Percentiles rank a stretch among this genome's conserved stretches.
Conservation (phyloP, 2,888 invertebrate genomes). For the Drosophila neutralis region DNA sequence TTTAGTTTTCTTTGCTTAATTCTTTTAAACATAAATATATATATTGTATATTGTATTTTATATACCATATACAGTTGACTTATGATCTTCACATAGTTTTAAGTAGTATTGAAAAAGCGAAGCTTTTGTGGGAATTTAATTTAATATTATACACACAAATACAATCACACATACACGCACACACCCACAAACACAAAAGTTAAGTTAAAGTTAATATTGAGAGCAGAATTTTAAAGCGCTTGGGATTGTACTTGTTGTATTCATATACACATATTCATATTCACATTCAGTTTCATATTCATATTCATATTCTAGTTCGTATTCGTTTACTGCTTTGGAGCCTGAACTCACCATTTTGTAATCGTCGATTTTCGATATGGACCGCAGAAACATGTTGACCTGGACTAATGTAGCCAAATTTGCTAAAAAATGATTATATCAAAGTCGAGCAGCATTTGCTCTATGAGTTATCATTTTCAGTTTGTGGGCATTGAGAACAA, state of each 20-base stretch:
- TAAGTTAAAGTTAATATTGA: slow-evolving; percentile 17
- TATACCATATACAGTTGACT: slow-evolving; percentile 33
- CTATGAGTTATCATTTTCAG: slow-evolving; percentile 26
- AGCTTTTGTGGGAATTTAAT: slow-evolving; percentile 40
- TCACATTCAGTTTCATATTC: slow-evolving; percentile 23
- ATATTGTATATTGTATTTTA: slow-evolving; percentile 25
- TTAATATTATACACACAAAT: slow-evolving; percentile 27
- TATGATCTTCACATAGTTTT: slow-evolving; percentile 28
- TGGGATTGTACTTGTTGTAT: slow-evolving; percentile 40
- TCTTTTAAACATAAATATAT: slow-evolving; percentile 41
- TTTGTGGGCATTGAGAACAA: slow-evolving; percentile 7
- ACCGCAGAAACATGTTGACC: slow-evolving; percentile 98
- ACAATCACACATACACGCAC: slow-evolving; percentile 7
- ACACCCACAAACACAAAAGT: slow-evolving; percentile 22
- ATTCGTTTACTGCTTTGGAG: slow-evolving; percentile 24
- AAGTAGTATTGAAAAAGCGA: slow-evolving; percentile 33
- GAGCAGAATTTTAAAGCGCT: slow-evolving; percentile 51
- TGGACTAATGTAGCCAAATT: slow-evolving; percentile 94
- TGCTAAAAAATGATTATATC: slow-evolving; percentile 86
- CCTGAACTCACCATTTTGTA: slow-evolving; percentile 97
- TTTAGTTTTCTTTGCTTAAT: slow-evolving; percentile 19
- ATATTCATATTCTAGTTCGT: slow-evolving; percentile 28
- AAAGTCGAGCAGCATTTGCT: slow-evolving; percentile 56
- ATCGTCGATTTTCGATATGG: slow-evolving; percentile 99
- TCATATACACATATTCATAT: slow-evolving; percentile 27